phyloP scores from a whole-genome alignment of 1,140 invertebrate genomes.

The Ceratitis capitata region DNA sequence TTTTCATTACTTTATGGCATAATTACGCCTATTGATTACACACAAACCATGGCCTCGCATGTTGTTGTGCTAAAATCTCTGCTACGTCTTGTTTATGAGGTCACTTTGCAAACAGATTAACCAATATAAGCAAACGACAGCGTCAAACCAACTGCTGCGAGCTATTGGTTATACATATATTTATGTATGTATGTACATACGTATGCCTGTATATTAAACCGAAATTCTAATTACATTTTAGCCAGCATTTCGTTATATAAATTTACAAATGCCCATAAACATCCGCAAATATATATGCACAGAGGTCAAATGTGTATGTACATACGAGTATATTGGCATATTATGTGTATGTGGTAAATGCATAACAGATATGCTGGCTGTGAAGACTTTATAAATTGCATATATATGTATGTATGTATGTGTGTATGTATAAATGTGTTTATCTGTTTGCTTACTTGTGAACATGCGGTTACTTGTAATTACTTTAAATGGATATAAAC shows the following conservation, averaged over 20 bases:
- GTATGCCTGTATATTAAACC: background rate
- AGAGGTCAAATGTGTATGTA: no score
- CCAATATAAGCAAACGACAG: background rate
- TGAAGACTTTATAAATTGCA: no score
- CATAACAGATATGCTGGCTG: background rate
- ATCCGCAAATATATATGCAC: no score
- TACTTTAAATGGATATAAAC: constrained; percentile 36
- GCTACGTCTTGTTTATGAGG: no score
- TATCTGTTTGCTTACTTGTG: background rate
- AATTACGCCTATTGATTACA: no score
- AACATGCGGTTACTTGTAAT: constrained; percentile 17
- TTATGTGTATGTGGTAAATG: background rate
- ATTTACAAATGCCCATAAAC: background rate
- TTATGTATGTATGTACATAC: background rate
- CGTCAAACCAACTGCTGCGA: background rate
- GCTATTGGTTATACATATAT: no score
- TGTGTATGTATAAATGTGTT: background rate
- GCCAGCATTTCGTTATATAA: background rate
- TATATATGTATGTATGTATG: background rate
- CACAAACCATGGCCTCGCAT: no score
- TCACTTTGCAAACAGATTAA: background rate
- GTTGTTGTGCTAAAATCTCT: no score
- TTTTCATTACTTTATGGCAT: no score
- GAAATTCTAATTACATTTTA: background rate
- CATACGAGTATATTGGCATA: no score